phyloP scores from a whole-genome alignment of 2,888 invertebrate genomes.

The Cryptus armator region DNA sequence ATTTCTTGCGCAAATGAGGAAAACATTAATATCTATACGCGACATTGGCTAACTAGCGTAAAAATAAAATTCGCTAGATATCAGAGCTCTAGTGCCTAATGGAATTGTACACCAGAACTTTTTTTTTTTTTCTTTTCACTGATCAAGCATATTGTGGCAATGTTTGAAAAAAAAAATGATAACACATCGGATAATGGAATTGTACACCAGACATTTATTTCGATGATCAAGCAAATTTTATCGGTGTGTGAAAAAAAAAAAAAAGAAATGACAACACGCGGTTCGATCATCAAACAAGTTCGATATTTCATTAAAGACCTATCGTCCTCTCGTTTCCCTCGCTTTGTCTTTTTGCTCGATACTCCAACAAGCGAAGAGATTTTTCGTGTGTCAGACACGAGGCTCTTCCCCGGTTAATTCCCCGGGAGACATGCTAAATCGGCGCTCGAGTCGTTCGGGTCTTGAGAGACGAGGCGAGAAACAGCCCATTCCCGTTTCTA shows the following conservation, averaged over 20 bases:
- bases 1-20: constrained; percentile 1
- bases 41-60: not conserved
- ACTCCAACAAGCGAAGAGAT: constrained; percentile 29
- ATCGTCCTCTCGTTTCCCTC: not conserved
- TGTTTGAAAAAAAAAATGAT: not conserved
- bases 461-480: constrained; percentile 29
- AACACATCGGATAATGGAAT: not conserved
- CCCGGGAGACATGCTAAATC: constrained; percentile 47
- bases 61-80: not conserved
- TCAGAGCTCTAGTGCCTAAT: not conserved
- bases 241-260: not conserved
- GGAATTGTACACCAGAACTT: not conserved
- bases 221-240: not conserved
- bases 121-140: not conserved
- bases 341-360: not conserved
- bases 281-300: not conserved
- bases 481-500: constrained; percentile 26
- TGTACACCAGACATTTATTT: no score
- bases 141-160: not conserved
- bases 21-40: not conserved
- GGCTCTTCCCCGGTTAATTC: constrained; percentile 28
- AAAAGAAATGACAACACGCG: not conserved
- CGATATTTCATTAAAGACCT: not conserved
- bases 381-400: constrained; percentile 23
- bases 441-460: constrained; percentile 9